Conservation (phyloP, 2,113 vertebrate species). For the Okapia johnstoni region DNA sequence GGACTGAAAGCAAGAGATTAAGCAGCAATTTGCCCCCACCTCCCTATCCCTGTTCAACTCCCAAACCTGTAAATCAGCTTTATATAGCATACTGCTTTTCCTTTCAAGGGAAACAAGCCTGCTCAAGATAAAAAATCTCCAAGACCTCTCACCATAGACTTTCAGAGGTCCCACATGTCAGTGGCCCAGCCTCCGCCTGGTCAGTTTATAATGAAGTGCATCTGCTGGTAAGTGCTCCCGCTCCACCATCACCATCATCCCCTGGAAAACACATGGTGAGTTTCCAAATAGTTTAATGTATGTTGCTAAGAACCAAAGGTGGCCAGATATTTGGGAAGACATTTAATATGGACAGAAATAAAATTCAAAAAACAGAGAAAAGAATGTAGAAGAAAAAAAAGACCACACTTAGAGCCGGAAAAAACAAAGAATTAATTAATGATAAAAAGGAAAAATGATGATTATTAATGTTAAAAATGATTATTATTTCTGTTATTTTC, state of each 20-base stretch:
- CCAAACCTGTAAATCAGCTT: neutral
- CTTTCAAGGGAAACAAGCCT: neutral
- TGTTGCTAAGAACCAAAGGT: neutral
- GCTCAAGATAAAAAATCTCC: neutral
- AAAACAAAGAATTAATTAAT: neutral
- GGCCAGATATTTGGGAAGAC: neutral
- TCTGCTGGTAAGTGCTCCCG: neutral
- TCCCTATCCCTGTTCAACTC: neutral
- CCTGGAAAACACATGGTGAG: neutral
- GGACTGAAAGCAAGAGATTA: neutral
- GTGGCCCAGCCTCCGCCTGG: neutral
- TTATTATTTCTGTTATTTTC: neutral
- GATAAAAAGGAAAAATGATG: neutral
- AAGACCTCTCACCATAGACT: neutral
- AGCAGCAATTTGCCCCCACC: neutral
- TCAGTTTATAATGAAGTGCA: neutral
- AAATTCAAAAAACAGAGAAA: neutral
- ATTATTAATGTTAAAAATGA: neutral
- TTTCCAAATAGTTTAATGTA: neutral
- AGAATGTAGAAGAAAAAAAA: neutral
- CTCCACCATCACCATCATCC: neutral
- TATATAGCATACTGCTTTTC: neutral
- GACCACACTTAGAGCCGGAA: neutral
- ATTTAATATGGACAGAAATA: neutral
- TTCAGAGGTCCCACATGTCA: neutral